Evolutionary conservation across 2,113 vertebrate genomes (phyloP).

Genomic region (Sporophila hypoxantha): DNA sequence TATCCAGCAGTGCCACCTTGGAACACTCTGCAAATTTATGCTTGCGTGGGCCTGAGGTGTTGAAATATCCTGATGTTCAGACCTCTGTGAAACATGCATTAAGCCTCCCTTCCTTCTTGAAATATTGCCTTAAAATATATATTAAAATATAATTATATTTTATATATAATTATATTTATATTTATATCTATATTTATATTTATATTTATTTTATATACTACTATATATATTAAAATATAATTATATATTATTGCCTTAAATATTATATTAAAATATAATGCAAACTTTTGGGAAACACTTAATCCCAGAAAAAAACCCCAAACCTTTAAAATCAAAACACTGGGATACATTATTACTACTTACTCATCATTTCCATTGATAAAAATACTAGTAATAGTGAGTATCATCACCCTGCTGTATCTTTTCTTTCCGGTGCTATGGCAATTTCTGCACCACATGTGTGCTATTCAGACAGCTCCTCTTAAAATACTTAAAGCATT

Average conservation of each 20-base stretch:
- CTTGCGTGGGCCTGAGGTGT: neutral
- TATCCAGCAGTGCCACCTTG: neutral
- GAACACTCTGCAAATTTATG: neutral
- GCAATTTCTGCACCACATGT: neutral
- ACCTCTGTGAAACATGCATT: neutral
- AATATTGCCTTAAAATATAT: neutral
- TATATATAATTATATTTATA: too few relatives aligned
- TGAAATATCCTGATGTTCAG: neutral
- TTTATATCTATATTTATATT: too few relatives aligned
- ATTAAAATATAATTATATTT: too few relatives aligned
- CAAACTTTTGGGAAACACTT: neutral
- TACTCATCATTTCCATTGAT: neutral
- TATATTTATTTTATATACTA: too few relatives aligned
- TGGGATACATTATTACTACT: neutral
- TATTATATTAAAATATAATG: neutral
- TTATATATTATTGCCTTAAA: neutral
- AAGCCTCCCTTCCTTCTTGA: neutral
- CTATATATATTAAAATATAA: too few relatives aligned
- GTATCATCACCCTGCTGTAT: neutral
- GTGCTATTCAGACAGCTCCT: neutral
- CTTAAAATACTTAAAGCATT: neutral
- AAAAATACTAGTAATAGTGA: neutral
- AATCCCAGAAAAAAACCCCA: neutral
- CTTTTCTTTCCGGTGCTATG: neutral
- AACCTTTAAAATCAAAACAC: neutral